Conservation (phyloP, 2,888 invertebrate genomes). For the Kuschelorhynchus macadamiae region DNA sequence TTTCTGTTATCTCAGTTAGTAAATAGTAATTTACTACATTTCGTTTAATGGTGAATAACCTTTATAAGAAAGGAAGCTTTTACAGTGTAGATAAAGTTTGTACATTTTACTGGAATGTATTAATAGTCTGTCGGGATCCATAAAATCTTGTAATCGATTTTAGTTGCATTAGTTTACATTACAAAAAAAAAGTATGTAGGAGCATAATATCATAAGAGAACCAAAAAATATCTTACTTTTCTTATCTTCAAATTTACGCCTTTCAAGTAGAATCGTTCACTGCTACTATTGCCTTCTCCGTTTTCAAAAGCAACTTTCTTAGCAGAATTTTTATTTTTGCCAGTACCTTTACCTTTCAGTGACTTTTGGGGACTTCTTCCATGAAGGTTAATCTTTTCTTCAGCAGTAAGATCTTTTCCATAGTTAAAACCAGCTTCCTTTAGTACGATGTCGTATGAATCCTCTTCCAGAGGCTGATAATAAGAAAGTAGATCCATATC, state of each 20-base stretch:
- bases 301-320: constrained; percentile 57
- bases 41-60: too few species aligned
- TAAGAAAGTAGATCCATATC: constrained; percentile 76
- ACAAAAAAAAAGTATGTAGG: too few species aligned
- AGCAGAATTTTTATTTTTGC: constrained; percentile 57
- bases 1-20: too few species aligned
- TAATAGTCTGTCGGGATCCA: too few species aligned
- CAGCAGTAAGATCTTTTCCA: constrained; percentile 68
- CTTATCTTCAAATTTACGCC: constrained; percentile 67
- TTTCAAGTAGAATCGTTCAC: constrained; percentile 63
- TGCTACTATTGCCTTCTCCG: constrained; percentile 43
- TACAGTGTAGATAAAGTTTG: too few species aligned
- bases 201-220: too few species aligned
- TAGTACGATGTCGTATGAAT: constrained; percentile 71
- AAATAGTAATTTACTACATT: too few species aligned
- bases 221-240: constrained; percentile 68
- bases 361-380: constrained; percentile 56
- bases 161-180: too few species aligned
- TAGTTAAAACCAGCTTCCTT: constrained; percentile 76
- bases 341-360: constrained; percentile 68
- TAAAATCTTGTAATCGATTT: too few species aligned
- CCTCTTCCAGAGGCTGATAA: constrained; percentile 69
- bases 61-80: too few species aligned
- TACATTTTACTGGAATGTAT: too few species aligned
- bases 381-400: constrained; percentile 62